These are phyloP conservation scores for Mormyrus iriodes DNA, from an alignment of 2,113 vertebrate species.

Conservation along the genomic window DNA sequence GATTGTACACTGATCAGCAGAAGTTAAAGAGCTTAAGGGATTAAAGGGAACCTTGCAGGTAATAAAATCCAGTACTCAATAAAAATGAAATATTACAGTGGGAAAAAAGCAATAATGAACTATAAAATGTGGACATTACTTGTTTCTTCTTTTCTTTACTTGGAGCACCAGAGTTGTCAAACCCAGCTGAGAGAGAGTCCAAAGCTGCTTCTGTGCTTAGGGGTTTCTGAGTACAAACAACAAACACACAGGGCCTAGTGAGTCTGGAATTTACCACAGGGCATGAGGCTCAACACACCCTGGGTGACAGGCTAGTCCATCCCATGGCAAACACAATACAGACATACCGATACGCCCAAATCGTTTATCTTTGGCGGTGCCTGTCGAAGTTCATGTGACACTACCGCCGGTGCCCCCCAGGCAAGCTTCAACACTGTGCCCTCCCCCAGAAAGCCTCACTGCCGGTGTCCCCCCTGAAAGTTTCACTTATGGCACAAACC, in stretches of 20 bases:
- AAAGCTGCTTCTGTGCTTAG: slow-evolving; percentile 55
- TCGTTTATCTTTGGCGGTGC: background rate
- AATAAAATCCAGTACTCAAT: background rate
- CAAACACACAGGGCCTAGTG: background rate
- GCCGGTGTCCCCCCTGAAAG: background rate
- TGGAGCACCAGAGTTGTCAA: slow-evolving; percentile 40
- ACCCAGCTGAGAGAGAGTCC: slow-evolving; percentile 54
- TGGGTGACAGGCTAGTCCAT: background rate
- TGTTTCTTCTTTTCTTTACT: slow-evolving; percentile 34
- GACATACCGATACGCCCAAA: background rate
- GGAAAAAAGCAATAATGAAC: background rate
- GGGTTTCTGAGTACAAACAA: slow-evolving; percentile 44
- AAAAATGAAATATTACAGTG: background rate
- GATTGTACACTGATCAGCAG: background rate
- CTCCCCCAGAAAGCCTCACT: background rate
- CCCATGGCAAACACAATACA: background rate
- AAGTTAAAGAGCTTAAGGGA: background rate
- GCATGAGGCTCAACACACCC: background rate
- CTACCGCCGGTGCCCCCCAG: background rate
- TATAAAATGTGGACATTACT: slow-evolving; percentile 35
- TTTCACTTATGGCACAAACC: background rate
- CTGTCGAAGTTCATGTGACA: background rate
- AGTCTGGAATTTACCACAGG: background rate
- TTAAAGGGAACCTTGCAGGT: background rate
- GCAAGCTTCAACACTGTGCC: background rate